These are phyloP conservation scores for Nixonia krombeini DNA, from an alignment of 1,140 invertebrate genomes.

Conservation along the genomic window DNA sequence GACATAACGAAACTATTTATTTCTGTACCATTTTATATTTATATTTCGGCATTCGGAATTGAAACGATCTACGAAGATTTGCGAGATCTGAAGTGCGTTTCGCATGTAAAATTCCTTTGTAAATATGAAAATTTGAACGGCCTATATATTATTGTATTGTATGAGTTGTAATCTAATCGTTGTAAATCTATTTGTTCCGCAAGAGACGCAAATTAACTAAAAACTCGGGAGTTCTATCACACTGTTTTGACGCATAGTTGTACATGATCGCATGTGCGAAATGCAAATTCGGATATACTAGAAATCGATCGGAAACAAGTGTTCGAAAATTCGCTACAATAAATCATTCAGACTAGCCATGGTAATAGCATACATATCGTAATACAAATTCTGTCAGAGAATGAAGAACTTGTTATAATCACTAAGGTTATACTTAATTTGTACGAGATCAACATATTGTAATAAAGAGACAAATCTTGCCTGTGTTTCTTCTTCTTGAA, in stretches of 20 bases:
- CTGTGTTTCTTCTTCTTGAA: slow-evolving; percentile 34
- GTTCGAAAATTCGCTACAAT: slow-evolving; percentile 51
- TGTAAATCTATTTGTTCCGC: slow-evolving; percentile 25
- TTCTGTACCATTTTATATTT: slow-evolving; percentile 11
- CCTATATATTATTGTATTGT: slow-evolving; percentile 30
- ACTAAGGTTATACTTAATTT: slow-evolving; percentile 68
- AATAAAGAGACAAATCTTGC: slow-evolving; percentile 71
- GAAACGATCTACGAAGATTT: not conserved
- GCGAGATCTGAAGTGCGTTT: slow-evolving; percentile 15
- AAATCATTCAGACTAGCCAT: slow-evolving; percentile 57
- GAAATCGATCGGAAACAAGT: slow-evolving; percentile 42
- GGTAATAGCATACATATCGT: slow-evolving; percentile 70
- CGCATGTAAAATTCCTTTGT: slow-evolving; percentile 36
- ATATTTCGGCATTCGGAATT: slow-evolving; percentile 22
- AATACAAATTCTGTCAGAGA: slow-evolving; percentile 58
- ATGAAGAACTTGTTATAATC: slow-evolving; percentile 66
- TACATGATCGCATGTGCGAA: not conserved
- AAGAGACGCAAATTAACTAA: slow-evolving; percentile 10
- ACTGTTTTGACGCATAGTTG: slow-evolving; percentile 10
- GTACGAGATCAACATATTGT: slow-evolving; percentile 68
- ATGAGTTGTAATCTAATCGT: not conserved
- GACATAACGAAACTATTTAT: slow-evolving; percentile 20
- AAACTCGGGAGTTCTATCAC: slow-evolving; percentile 4
- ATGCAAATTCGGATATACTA: not conserved
- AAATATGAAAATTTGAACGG: slow-evolving; percentile 28